phyloP scores from a whole-genome alignment of 2,113 vertebrate species.

The Cisticola juncidis region DNA sequence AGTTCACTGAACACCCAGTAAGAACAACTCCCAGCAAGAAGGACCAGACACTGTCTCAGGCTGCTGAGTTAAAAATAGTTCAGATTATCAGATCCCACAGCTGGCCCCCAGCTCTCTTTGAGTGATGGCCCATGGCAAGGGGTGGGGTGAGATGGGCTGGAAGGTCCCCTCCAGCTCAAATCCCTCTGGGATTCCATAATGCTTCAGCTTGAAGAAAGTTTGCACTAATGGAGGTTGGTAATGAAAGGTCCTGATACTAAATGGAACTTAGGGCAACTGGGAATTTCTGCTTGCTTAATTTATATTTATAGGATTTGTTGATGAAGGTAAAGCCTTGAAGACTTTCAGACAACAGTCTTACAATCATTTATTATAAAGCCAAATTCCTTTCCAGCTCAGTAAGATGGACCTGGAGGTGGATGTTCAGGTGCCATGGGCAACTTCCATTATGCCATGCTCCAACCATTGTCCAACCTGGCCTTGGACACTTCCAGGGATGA shows the following conservation, averaged over 20 bases:
- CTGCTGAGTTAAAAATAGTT: not conserved
- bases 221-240: not conserved
- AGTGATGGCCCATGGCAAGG: not conserved
- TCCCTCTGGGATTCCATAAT: not conserved
- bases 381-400: not conserved
- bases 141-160: rapidly evolving
- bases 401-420: not conserved
- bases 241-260: not conserved
- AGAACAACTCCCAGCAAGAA: not conserved
- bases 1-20: constrained; percentile 25
- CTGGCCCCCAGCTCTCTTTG: not conserved
- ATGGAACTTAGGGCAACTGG: not conserved
- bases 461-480: not conserved
- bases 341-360: not conserved
- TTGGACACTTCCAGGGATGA: not conserved
- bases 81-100: not conserved
- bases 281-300: not conserved
- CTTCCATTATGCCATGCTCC: not conserved
- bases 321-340: not conserved
- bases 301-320: not conserved
- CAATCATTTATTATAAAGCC: not conserved
- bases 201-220: not conserved
- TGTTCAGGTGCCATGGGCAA: not conserved
- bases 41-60: not conserved
- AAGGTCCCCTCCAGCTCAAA: not conserved